Evolutionary conservation across 2,113 vertebrate genomes (phyloP), one percentile per base, ranked within the genome.

Genomic region (Pteropus alecto): DNA sequence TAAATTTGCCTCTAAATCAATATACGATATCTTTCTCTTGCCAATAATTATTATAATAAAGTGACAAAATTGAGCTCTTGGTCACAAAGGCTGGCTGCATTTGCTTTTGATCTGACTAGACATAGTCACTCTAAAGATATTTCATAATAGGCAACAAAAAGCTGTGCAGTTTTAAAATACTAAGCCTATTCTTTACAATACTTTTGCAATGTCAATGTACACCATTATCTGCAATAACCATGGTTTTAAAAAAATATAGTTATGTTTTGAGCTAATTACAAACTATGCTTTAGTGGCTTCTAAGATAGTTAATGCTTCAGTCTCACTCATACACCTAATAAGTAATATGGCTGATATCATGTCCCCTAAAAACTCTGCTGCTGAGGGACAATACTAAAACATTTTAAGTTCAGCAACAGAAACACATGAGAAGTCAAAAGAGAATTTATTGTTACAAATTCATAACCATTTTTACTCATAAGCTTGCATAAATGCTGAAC

Each of bases 51-150:
- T 15, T 93, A 93, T 73, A 95, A 85, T n/a, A 48, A 65, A 97
- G 88, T 97, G 76, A 90, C 68, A 97, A 92, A 96, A 98, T 73
- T 46, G 90, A 98, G 68, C 68, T 86, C 19, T 97, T 95, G 95
- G 87, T 97, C 96, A 97, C 73, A 94, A 90, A 92, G 46, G 43
- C 65, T 94, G 58, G 35, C 71, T 92, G 35, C 3, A 65, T 79
- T 94, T 95, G 48, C 77, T 70, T 46, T 96, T 21, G 78, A 3
- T 87, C 24, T 96, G 67, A 96, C 82, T 35, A 77, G 91, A 96
- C 94, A 95, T 63, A 94, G 24, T 3, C 58, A 96, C 58, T 82
- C 68, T 93, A 81, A 96, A 97, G 93, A 73, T 76, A 89, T 87
- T 94, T 87, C 71, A 87, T 0, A 26, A 95, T 41, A 73, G 83